These are phyloP conservation scores for Harmothoe impar DNA, from an alignment of 2,888 invertebrate genomes.

Conservation along the genomic window DNA sequence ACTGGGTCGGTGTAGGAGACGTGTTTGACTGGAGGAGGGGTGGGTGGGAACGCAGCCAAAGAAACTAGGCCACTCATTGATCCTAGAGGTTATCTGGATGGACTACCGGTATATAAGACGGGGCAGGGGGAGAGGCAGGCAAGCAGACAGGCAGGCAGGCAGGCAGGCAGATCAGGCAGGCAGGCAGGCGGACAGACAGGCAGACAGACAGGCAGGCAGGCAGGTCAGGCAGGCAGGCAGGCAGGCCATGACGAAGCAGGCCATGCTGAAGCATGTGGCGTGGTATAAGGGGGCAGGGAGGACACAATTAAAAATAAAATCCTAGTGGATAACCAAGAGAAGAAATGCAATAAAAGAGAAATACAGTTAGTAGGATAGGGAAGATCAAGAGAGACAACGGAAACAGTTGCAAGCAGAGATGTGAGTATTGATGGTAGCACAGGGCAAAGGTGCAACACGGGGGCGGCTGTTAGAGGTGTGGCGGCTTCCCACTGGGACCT, in stretches of 20 bases:
- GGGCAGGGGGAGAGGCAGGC: neutral
- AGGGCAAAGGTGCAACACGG: no score
- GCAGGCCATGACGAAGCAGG: neutral
- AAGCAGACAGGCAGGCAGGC: neutral
- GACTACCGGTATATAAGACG: conserved; percentile 2
- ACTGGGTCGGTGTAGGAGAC: neutral
- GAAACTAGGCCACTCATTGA: conserved; percentile 36
- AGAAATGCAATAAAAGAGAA: no score
- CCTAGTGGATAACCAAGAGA: no score
- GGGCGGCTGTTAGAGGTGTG: no score
- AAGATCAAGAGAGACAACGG: neutral
- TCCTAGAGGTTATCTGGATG: neutral
- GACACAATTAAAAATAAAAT: no score
- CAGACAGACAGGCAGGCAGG: neutral
- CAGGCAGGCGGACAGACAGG: neutral
- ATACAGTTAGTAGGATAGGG: no score
- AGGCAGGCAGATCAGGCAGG: neutral
- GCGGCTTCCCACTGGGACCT: no score
- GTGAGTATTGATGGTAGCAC: neutral
- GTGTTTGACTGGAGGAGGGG: neutral
- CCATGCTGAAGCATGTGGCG: no score
- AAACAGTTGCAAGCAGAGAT: neutral
- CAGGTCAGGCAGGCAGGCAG: neutral
- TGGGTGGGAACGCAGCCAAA: neutral
- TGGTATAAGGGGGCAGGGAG: no score